Evolutionary conservation across 2,888 invertebrate genomes (phyloP).

Genomic region (Dyspetes luteomarginatus): DNA sequence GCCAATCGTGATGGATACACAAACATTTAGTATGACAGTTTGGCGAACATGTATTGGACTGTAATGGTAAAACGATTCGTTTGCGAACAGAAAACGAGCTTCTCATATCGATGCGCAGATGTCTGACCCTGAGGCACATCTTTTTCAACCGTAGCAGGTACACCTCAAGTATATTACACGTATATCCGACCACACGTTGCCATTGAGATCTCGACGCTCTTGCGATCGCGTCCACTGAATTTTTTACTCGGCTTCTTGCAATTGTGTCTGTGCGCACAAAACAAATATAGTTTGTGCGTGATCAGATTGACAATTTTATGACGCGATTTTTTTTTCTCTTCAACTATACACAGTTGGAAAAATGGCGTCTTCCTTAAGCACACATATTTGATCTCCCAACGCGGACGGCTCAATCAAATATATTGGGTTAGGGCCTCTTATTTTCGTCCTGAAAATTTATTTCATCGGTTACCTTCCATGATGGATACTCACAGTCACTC

Average conservation of each 20-base stretch:
- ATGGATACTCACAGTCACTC: no score
- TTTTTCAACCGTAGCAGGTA: slow-evolving; percentile 73
- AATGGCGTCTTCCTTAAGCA: no score
- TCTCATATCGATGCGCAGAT: slow-evolving; percentile 79
- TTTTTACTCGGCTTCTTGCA: slow-evolving; percentile 35
- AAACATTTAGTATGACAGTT: no score
- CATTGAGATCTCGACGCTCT: slow-evolving; percentile 50
- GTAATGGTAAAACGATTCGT: slow-evolving; percentile 72
- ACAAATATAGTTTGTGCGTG: slow-evolving; percentile 82
- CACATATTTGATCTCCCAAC: no score
- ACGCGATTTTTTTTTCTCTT: not conserved
- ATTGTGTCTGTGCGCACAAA: slow-evolving; percentile 68
- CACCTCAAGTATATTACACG: slow-evolving; percentile 30
- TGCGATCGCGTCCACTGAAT: slow-evolving; percentile 56
- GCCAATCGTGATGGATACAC: not conserved
- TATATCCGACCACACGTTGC: slow-evolving; percentile 34
- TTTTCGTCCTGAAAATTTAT: no score
- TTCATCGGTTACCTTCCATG: no score
- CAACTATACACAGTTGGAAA: not conserved
- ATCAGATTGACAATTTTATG: slow-evolving; percentile 71
- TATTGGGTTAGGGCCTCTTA: no score
- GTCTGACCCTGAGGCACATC: slow-evolving; percentile 79
- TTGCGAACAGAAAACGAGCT: slow-evolving; percentile 73
- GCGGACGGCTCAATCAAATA: no score
- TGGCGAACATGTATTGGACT: slow-evolving; percentile 64